Evolutionary conservation across 2,113 vertebrate species (phyloP).

Genomic region (Syrrhaptes paradoxus): DNA sequence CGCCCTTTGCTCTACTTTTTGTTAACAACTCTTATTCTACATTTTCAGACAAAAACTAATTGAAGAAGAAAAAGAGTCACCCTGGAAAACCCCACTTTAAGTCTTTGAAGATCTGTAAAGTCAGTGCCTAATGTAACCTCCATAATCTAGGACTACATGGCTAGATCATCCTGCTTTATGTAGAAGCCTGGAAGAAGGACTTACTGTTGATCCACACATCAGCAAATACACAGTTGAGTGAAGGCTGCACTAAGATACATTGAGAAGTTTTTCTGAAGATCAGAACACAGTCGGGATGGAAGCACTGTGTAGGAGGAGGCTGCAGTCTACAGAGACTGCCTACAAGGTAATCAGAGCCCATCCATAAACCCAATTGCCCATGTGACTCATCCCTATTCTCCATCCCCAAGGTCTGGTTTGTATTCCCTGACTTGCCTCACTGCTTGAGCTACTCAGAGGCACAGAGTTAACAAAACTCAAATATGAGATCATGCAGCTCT

Average conservation of each 20-base stretch:
- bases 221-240: background rate
- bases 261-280: background rate
- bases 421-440: background rate
- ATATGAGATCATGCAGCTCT: background rate
- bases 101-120: background rate
- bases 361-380: background rate
- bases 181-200: background rate
- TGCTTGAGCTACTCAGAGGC: background rate
- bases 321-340: background rate
- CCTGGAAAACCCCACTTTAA: background rate
- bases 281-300: background rate
- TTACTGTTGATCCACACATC: background rate
- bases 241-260: background rate
- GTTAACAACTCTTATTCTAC: background rate
- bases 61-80: background rate
- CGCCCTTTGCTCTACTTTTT: background rate
- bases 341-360: background rate
- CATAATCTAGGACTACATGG: background rate
- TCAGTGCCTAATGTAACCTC: background rate
- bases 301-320: background rate
- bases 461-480: constrained; percentile 31
- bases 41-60: background rate
- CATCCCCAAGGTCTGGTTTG: background rate
- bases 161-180: background rate
- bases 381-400: background rate